phyloP scores from a whole-genome alignment of 2,797 vertebrate species.

The Anguilla pacifica region DNA sequence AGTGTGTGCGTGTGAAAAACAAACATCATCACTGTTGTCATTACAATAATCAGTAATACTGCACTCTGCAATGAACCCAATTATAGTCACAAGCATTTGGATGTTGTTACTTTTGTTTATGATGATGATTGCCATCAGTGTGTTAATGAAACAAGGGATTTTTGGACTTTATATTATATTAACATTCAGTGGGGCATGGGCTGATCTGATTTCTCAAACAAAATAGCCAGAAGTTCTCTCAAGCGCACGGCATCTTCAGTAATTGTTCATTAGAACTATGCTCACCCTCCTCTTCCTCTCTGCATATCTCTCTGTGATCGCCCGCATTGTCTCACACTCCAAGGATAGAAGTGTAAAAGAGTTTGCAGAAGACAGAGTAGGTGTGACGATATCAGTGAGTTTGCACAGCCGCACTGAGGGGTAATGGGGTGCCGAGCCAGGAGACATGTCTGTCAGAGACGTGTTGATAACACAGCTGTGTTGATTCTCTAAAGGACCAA shows the following conservation, averaged over 20 bases:
- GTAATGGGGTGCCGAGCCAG: slow-evolving; percentile 16
- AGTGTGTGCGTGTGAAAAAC: not conserved
- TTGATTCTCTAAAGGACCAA: slow-evolving; percentile 56
- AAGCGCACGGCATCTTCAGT: not conserved
- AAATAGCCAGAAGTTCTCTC: not conserved
- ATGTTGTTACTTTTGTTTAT: not conserved
- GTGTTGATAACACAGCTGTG: slow-evolving; percentile 56
- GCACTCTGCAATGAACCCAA: not conserved
- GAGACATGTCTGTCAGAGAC: slow-evolving; percentile 32
- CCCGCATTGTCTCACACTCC: not conserved
- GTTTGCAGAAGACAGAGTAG: not conserved
- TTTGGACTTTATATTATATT: too few species aligned
- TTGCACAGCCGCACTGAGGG: not conserved
- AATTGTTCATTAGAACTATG: not conserved
- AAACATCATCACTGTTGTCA: not conserved
- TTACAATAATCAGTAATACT: slow-evolving; percentile 13
- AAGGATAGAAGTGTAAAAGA: not conserved
- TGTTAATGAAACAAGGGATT: not conserved
- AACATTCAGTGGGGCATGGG: not conserved
- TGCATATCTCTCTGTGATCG: not conserved
- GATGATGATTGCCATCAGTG: slow-evolving; percentile 6
- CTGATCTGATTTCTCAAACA: not conserved
- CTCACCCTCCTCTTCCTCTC: not conserved
- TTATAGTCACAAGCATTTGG: not conserved
- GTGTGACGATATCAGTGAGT: not conserved